Percentiles rank a stretch among this genome's conserved stretches.
Evolutionary conservation across 2,797 vertebrate species (phyloP).

Genomic region (Linurgus olivaceus): DNA sequence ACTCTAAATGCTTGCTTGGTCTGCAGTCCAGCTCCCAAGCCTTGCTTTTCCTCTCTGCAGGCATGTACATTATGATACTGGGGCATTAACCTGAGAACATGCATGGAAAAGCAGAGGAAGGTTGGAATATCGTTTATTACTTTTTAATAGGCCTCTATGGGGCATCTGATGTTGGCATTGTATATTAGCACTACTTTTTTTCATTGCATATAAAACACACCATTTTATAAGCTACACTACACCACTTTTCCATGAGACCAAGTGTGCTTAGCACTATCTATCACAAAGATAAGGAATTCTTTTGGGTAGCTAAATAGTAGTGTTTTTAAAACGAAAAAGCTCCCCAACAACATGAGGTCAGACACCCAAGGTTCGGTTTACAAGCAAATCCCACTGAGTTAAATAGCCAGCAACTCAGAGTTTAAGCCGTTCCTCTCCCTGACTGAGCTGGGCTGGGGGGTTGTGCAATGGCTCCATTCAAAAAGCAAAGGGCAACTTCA

Average conservation of each 20-base stretch:
- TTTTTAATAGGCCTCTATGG: constrained; percentile 36
- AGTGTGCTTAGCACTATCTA: constrained; percentile 72
- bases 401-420: not conserved
- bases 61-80: not conserved
- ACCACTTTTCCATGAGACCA: constrained; percentile 42
- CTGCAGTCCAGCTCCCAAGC: not conserved
- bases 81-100: not conserved
- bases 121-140: not conserved
- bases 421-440: not conserved
- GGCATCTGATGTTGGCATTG: constrained; percentile 34
- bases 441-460: not conserved
- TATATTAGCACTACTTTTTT: constrained; percentile 7
- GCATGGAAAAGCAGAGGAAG: not conserved
- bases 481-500: not conserved
- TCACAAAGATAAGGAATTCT: constrained; percentile 19
- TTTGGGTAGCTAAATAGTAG: constrained; percentile 37
- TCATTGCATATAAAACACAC: constrained; percentile 54
- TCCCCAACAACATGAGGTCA: constrained; percentile 29
- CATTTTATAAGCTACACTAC: constrained; percentile 37
- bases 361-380: not conserved
- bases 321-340: constrained; percentile 69
- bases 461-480: constrained; percentile 12
- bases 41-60: not conserved
- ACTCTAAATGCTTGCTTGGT: not conserved
- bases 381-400: constrained; percentile 1